These are phyloP conservation scores for Otis tarda DNA, from an alignment of 2,113 vertebrate species.

Conservation along the genomic window DNA sequence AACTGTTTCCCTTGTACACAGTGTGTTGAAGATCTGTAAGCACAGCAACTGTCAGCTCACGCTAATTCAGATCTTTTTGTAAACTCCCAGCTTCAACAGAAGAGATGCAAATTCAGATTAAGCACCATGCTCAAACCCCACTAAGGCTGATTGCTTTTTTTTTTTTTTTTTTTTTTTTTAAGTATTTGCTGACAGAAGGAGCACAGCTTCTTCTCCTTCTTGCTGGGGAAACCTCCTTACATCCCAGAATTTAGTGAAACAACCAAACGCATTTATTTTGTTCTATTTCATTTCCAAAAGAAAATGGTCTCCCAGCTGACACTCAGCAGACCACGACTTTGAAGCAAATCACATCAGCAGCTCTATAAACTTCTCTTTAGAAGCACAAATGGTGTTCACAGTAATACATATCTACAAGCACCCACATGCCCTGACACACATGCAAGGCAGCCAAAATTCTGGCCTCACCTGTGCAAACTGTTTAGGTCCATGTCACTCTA, in stretches of 20 bases:
- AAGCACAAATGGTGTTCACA: not conserved
- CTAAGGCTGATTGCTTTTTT: constrained; percentile 17
- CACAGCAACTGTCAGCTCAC: constrained; percentile 15
- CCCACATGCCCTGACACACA: not conserved
- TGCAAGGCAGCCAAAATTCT: not conserved
- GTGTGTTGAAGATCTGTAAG: constrained; percentile 24
- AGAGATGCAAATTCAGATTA: constrained; percentile 46
- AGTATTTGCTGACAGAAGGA: constrained; percentile 32
- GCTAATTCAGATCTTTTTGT: constrained; percentile 42
- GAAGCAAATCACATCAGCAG: not conserved
- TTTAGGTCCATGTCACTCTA: not conserved
- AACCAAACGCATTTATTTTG: constrained; percentile 16
- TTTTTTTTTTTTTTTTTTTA: constrained; percentile 4
- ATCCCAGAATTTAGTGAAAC: constrained; percentile 28
- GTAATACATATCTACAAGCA: not conserved
- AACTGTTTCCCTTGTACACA: constrained; percentile 42
- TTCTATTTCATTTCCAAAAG: constrained; percentile 23
- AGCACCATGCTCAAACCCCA: not conserved
- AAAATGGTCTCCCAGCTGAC: constrained; percentile 25
- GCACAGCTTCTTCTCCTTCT: not conserved
- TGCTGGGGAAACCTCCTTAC: constrained; percentile 45
- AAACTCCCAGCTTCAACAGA: not conserved
- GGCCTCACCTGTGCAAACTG: not conserved
- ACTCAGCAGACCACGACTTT: not conserved
- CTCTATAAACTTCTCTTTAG: not conserved